Evolutionary conservation across 2,888 invertebrate genomes (phyloP).

Genomic region (Drosophila mimica): DNA sequence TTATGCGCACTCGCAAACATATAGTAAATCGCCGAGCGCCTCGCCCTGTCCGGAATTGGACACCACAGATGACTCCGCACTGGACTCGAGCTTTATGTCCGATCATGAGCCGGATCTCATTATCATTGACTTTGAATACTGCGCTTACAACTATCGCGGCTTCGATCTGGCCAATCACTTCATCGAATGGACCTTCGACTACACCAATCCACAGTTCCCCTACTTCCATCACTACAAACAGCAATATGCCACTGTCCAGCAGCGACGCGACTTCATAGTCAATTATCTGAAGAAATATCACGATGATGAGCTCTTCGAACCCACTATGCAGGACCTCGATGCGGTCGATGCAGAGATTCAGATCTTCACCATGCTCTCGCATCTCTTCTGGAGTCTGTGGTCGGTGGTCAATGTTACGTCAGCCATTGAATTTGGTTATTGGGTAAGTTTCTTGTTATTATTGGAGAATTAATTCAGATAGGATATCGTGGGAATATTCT

Average conservation of each 20-base stretch:
- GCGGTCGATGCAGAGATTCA: slow-evolving; percentile 91
- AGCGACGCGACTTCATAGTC: slow-evolving; percentile 85
- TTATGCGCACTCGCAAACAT: not conserved
- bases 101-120: slow-evolving; percentile 87
- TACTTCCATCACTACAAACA: slow-evolving; percentile 89
- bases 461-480: no score
- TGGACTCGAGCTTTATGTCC: slow-evolving; percentile 73
- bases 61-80: slow-evolving; percentile 80
- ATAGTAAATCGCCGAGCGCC: slow-evolving; percentile 51
- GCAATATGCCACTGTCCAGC: slow-evolving; percentile 91
- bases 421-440: slow-evolving; percentile 96
- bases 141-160: slow-evolving; percentile 96
- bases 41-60: slow-evolving; percentile 73
- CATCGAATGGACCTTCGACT: slow-evolving; percentile 96
- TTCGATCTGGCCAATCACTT: slow-evolving; percentile 98
- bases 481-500: no score
- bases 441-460: slow-evolving; percentile 87
- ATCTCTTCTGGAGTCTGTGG: slow-evolving; percentile 98
- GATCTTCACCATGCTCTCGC: slow-evolving; percentile 93
- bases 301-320: slow-evolving; percentile 82
- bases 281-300: slow-evolving; percentile 82
- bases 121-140: slow-evolving; percentile 97
- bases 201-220: slow-evolving; percentile 91
- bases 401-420: slow-evolving; percentile 94
- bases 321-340: slow-evolving; percentile 87